A percentile compares a stretch with the other conserved stretches of the same genome.
phyloP scores from a whole-genome alignment of 2,888 invertebrate genomes.

The Sphaeridia pumilis region DNA sequence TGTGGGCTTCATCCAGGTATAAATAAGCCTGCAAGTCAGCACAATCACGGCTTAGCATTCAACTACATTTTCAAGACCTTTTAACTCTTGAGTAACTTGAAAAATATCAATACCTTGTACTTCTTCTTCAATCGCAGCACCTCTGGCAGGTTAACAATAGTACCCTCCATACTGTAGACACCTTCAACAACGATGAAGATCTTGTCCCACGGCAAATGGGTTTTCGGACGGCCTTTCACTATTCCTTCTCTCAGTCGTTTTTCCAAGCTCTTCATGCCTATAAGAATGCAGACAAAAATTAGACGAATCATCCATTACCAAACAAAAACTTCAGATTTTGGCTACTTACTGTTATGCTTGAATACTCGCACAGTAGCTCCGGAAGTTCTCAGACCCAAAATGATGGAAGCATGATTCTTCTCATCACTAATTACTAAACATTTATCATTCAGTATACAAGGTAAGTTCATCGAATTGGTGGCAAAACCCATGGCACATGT shows the following conservation, averaged over 20 bases:
- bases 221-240: slow-evolving; percentile 63
- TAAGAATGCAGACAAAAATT: neutral
- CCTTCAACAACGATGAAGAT: slow-evolving; percentile 92
- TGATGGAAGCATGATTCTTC: slow-evolving; percentile 92
- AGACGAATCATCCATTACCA: neutral
- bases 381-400: slow-evolving; percentile 79
- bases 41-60: too few species aligned
- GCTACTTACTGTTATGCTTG: slow-evolving; percentile 55
- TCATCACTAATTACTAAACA: slow-evolving; percentile 87
- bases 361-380: slow-evolving; percentile 74
- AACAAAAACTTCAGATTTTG: too few species aligned
- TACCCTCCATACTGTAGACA: slow-evolving; percentile 97
- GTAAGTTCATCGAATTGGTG: slow-evolving; percentile 86
- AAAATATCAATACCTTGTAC: slow-evolving; percentile 72
- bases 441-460: slow-evolving; percentile 67
- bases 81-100: too few species aligned
- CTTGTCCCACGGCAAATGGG: slow-evolving; percentile 71
- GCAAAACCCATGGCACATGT: slow-evolving; percentile 98
- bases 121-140: slow-evolving; percentile 81
- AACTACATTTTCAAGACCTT: too few species aligned
- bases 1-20: slow-evolving; percentile 97
- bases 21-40: slow-evolving; percentile 61
- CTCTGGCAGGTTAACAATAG: slow-evolving; percentile 76
- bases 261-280: slow-evolving; percentile 74
- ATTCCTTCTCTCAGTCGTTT: slow-evolving; percentile 60